Percentiles rank a stretch among this genome's conserved stretches.
phyloP scores from a whole-genome alignment of 2,888 invertebrate species.

The Dolichopus griseipennis region DNA sequence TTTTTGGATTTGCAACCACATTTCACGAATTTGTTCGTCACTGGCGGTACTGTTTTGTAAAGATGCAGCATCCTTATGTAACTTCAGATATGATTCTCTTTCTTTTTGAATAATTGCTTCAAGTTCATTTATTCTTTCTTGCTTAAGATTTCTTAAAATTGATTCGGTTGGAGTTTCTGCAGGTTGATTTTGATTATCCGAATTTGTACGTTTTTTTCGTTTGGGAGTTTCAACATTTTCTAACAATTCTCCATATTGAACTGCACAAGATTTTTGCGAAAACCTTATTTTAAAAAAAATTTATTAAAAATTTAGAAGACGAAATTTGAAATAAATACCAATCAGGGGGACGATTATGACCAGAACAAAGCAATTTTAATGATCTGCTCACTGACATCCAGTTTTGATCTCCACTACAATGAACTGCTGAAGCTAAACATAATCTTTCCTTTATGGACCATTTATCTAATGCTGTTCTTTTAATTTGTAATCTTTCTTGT shows the following conservation, averaged over 20 bases:
- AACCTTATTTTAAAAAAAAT: constrained; percentile 42
- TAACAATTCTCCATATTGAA: constrained; percentile 74
- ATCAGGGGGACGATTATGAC: constrained; percentile 58
- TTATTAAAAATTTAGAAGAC: not conserved
- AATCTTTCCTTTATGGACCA: constrained; percentile 82
- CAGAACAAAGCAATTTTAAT: constrained; percentile 65
- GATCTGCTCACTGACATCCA: constrained; percentile 83
- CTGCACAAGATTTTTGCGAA: constrained; percentile 81
- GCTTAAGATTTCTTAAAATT: constrained; percentile 65
- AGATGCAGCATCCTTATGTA: constrained; percentile 52
- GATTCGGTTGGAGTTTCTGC: constrained; percentile 68
- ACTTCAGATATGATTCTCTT: constrained; percentile 61
- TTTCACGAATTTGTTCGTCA: constrained; percentile 64
- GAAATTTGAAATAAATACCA: constrained; percentile 45
- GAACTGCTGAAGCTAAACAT: constrained; percentile 76
- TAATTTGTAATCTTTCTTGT: constrained; percentile 43
- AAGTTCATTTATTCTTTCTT: constrained; percentile 70
- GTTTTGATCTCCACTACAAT: constrained; percentile 80
- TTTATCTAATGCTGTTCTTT: constrained; percentile 65
- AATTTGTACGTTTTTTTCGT: constrained; percentile 63
- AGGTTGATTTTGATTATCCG: constrained; percentile 23
- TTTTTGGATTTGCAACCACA: constrained; percentile 66
- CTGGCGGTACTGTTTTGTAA: constrained; percentile 47
- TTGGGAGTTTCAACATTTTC: constrained; percentile 79
- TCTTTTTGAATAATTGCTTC: constrained; percentile 61